Evolutionary conservation across 2,888 invertebrate genomes (phyloP).

Genomic region (Synergus umbraculus): DNA sequence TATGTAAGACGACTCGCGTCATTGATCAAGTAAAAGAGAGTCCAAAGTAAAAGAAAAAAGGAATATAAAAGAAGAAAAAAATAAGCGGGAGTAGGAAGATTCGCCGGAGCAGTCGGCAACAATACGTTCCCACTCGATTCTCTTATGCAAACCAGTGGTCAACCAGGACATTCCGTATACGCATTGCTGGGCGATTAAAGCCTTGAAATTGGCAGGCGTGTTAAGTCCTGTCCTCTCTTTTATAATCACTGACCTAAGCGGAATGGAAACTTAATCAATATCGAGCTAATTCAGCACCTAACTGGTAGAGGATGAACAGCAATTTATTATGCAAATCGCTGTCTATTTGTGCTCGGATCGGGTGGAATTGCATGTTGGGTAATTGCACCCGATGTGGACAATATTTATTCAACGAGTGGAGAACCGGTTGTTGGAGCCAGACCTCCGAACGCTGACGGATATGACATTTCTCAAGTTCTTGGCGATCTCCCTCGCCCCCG

Average conservation of each 20-base stretch:
- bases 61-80: slow-evolving; percentile 42
- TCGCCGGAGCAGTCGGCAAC: slow-evolving; percentile 50
- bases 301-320: slow-evolving; percentile 41
- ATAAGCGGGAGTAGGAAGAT: slow-evolving; percentile 42
- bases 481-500: slow-evolving; percentile 19
- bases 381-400: slow-evolving; percentile 50
- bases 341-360: slow-evolving; percentile 46
- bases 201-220: slow-evolving; percentile 37
- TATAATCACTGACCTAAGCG: slow-evolving; percentile 42
- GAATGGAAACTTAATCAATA: slow-evolving; percentile 43
- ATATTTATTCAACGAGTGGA: slow-evolving; percentile 42
- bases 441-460: slow-evolving; percentile 72
- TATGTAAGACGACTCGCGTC: slow-evolving; percentile 25
- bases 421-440: slow-evolving; percentile 52
- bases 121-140: slow-evolving; percentile 43
- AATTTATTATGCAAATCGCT: slow-evolving; percentile 58
- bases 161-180: slow-evolving; percentile 42
- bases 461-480: slow-evolving; percentile 74
- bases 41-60: slow-evolving; percentile 54
- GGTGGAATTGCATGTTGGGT: slow-evolving; percentile 39
- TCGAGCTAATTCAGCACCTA: slow-evolving; percentile 40
- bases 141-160: slow-evolving; percentile 43
- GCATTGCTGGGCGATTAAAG: slow-evolving; percentile 39
- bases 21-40: slow-evolving; percentile 48
- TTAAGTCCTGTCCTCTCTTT: slow-evolving; percentile 35